A percentile compares a stretch with the other conserved stretches of the same genome.
phyloP scores from a whole-genome alignment of 2,113 vertebrate genomes.

The Oenanthe oenanthe region DNA sequence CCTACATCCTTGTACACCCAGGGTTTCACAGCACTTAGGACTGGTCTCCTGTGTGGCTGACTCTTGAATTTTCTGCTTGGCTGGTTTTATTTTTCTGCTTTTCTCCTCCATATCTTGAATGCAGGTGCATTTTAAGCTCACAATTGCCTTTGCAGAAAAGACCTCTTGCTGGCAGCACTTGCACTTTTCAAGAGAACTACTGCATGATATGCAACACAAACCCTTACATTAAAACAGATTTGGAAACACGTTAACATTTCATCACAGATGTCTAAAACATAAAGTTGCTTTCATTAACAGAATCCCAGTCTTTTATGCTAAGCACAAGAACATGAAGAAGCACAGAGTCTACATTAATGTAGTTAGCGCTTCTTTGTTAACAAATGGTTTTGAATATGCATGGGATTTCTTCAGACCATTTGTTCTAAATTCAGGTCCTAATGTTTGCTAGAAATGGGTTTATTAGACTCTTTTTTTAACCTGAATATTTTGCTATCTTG shows the following conservation, averaged over 20 bases:
- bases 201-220: not conserved
- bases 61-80: not conserved
- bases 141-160: not conserved
- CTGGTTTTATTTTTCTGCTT: not conserved
- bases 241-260: not conserved
- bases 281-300: not conserved
- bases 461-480: not conserved
- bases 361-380: not conserved
- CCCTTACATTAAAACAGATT: not conserved
- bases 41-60: not conserved
- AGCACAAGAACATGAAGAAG: not conserved
- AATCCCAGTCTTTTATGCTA: not conserved
- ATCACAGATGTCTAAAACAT: not conserved
- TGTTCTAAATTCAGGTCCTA: not conserved
- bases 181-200: not conserved
- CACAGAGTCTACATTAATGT: not conserved
- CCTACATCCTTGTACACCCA: rapidly evolving
- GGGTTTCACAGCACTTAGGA: not conserved
- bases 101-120: not conserved
- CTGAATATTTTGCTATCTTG: not conserved
- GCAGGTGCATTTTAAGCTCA: not conserved
- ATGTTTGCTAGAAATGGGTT: not conserved
- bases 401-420: not conserved
- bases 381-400: not conserved
- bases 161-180: not conserved